Evolutionary conservation across 2,888 invertebrate species (phyloP), one percentile per base, ranked within the genome.

Genomic region (Micropterix aruncella): DNA sequence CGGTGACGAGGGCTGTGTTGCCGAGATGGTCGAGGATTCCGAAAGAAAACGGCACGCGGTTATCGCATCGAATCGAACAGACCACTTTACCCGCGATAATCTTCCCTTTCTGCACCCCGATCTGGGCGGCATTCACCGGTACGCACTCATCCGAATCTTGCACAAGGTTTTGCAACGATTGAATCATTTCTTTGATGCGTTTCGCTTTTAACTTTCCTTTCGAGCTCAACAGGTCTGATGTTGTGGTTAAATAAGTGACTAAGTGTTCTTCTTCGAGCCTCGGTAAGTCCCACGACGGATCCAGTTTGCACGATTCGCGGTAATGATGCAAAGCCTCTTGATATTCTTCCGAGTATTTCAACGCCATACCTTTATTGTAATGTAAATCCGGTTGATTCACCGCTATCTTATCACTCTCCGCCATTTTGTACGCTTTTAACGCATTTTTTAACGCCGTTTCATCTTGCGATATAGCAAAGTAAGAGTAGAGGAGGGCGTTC

Each of bases 401-500:
- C 1, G 86, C 80, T 2, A 80, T 66, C 1, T 79, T 67, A 58
- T 89, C 63, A 60, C 73, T 68, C 62, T 82, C 83, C 1, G 91
- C 90, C 61, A 87, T 86, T 43, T 69, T 71, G 57, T 91, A 92
- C 1, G 91, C 88, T 53, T 82, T 79, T 69, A 89, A 75, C 50
- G 83, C 82, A 48, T 78, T 73, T 53, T 81, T 82, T 47, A 91
- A 60, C 0, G 75, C 76, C 18, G 74, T 73, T 0, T 84, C 81
- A 55, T 83, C 80, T 57, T 89, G 88, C 2, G 77, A 72, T 19
- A 80, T 70, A 38, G 75, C 75, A 60, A 91, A 91, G 61, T 83
- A 91, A 44, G 80, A 77, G 43, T 85, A 83, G 47, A 91, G 62
- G 59, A 89, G 85, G 0, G 91, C 87, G 65, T 90, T 92, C 18